phyloP scores from a whole-genome alignment of 1,140 invertebrate species.

The Drosophila triauraria region DNA sequence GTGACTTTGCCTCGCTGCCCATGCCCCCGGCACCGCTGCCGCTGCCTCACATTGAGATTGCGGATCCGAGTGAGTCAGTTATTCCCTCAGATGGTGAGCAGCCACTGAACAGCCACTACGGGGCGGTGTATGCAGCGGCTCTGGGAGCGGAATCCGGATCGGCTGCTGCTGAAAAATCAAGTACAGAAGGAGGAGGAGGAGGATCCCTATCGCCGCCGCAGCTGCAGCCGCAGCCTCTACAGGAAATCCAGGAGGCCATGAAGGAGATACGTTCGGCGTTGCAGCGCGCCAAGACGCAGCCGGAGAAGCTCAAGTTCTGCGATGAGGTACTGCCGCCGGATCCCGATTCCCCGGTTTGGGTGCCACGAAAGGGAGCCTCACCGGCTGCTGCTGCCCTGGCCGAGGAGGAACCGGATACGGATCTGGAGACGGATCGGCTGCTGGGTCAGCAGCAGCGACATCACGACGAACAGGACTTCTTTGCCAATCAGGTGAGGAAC shows the following conservation, averaged over 20 bases:
- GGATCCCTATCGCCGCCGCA: constrained; percentile 30
- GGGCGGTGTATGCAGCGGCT: constrained; percentile 61
- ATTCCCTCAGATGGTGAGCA: constrained; percentile 11
- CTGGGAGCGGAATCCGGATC: constrained; percentile 45
- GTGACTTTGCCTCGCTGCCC: constrained; percentile 52
- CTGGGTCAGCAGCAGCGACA: constrained; percentile 92
- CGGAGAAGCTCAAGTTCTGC: constrained; percentile 80
- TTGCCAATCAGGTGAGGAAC: constrained; percentile 89
- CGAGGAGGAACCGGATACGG: constrained; percentile 93
- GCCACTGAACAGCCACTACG: constrained; percentile 44
- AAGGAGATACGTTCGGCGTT: constrained; percentile 93
- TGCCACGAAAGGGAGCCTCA: constrained; percentile 65
- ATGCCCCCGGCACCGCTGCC: constrained; percentile 44
- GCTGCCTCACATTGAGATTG: constrained; percentile 46
- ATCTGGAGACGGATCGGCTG: constrained; percentile 94
- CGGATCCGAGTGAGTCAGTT: constrained; percentile 29
- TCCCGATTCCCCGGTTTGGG: constrained; percentile 82
- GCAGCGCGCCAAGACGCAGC: constrained; percentile 88
- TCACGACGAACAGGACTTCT: constrained; percentile 94
- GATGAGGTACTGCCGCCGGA: constrained; percentile 75
- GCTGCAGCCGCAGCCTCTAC: constrained; percentile 45
- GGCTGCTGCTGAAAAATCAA: constrained; percentile 15
- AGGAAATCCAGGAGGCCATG: constrained; percentile 89
- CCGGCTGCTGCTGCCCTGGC: constrained; percentile 15
- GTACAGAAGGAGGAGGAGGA: not conserved